A percentile compares a stretch with the other conserved stretches of the same genome.
Evolutionary conservation across 1,140 invertebrate species (phyloP).

Genomic region (Leucophenga varia): DNA sequence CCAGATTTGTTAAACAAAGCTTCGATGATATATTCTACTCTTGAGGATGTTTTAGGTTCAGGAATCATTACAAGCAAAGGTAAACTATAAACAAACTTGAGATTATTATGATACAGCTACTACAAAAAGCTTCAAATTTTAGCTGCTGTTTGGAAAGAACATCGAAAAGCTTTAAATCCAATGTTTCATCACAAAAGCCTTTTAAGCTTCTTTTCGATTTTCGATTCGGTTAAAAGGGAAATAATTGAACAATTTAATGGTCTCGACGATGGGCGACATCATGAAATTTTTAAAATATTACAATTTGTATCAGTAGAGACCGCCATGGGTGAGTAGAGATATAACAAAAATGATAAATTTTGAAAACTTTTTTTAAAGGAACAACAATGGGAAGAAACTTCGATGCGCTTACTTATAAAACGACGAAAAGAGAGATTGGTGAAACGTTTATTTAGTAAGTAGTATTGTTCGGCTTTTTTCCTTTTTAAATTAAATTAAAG

Average conservation of each 20-base stretch:
- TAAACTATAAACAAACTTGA: background rate
- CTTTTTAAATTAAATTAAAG: too few relatives aligned
- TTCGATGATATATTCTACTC: background rate
- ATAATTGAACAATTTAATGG: background rate
- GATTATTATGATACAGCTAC: background rate
- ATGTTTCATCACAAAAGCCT: background rate
- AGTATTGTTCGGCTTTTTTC: too few relatives aligned
- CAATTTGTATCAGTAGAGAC: too few relatives aligned
- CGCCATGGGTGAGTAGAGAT: too few relatives aligned
- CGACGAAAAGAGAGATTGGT: too few relatives aligned
- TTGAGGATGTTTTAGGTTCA: background rate
- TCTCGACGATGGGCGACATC: background rate
- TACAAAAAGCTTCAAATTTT: too few relatives aligned
- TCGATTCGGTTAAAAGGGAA: constrained; percentile 2
- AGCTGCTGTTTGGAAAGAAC: constrained; percentile 2
- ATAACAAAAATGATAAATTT: too few relatives aligned
- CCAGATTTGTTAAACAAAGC: constrained; percentile 1
- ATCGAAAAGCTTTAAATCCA: constrained; percentile 3
- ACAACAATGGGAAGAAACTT: too few relatives aligned
- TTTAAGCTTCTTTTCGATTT: constrained; percentile 2
- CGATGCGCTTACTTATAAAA: too few relatives aligned
- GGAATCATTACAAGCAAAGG: constrained; percentile 1
- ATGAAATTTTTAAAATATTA: too few relatives aligned
- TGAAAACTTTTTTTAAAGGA: too few relatives aligned
- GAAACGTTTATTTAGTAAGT: too few relatives aligned